These are phyloP conservation scores for Formica exsecta DNA, from an alignment of 1,140 invertebrate species.

Conservation along the genomic window DNA sequence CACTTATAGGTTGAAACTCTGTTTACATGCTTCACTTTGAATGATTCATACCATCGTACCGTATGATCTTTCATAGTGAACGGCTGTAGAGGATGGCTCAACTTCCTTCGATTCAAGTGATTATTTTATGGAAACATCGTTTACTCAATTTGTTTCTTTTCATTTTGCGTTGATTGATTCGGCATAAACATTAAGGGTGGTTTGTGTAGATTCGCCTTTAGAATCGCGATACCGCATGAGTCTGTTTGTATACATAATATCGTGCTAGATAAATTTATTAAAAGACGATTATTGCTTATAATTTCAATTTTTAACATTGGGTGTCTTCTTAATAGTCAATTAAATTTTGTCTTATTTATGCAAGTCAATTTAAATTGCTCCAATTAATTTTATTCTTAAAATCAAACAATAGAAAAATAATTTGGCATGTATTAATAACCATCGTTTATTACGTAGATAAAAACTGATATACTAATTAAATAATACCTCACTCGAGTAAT, in stretches of 20 bases:
- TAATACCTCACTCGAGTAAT: neutral
- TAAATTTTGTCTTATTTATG: neutral
- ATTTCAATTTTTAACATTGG: neutral
- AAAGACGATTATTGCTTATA: neutral
- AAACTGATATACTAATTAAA: neutral
- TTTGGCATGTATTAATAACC: neutral
- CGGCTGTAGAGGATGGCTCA: neutral
- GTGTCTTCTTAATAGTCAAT: neutral
- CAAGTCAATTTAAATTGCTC: neutral
- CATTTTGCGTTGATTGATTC: neutral
- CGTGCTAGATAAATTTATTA: neutral
- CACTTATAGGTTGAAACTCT: conserved; percentile 20
- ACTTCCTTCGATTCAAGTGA: conserved; percentile 16
- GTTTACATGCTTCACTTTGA: conserved; percentile 18
- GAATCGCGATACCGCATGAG: neutral
- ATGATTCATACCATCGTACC: conserved; percentile 10
- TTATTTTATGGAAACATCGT: conserved; percentile 19
- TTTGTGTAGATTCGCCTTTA: neutral
- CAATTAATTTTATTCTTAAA: neutral
- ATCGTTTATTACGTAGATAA: neutral
- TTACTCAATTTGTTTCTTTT: neutral
- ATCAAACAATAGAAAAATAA: neutral
- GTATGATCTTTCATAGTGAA: conserved; percentile 18
- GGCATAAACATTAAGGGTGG: neutral
- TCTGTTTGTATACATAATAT: neutral